phyloP scores from a whole-genome alignment of 1,140 invertebrate species.

The Andrena cerasifolii region DNA sequence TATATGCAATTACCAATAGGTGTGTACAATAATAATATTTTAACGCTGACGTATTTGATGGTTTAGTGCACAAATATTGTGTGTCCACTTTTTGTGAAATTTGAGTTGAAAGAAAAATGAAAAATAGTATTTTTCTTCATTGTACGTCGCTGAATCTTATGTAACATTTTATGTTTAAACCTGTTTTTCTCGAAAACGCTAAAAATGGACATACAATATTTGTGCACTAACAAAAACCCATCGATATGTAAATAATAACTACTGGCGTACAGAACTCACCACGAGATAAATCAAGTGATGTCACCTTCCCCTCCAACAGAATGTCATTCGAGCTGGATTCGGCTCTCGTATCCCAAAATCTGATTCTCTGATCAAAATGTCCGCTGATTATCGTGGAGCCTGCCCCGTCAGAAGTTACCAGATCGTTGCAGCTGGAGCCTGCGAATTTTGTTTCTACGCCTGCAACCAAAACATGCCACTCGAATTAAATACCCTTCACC shows the following conservation, averaged over 20 bases:
- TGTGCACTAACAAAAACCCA: too few species aligned
- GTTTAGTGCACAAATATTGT: too few species aligned
- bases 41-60: too few species aligned
- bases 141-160: too few species aligned
- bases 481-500: background rate
- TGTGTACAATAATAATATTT: too few species aligned
- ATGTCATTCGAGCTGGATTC: slow-evolving; percentile 92
- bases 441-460: slow-evolving; percentile 98
- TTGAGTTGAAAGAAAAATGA: too few species aligned
- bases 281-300: slow-evolving; percentile 95
- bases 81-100: too few species aligned
- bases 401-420: slow-evolving; percentile 93
- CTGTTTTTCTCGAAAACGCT: too few species aligned
- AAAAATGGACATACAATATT: too few species aligned
- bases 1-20: too few species aligned
- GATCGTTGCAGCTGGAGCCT: slow-evolving; percentile 97
- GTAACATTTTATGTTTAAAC: too few species aligned
- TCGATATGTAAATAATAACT: background rate
- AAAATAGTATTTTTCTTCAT: too few species aligned
- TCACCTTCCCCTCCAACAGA: slow-evolving; percentile 95
- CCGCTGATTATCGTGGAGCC: slow-evolving; percentile 97
- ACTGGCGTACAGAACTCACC: slow-evolving; percentile 84
- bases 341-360: slow-evolving; percentile 97
- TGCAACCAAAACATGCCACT: slow-evolving; percentile 77
- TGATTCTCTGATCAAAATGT: slow-evolving; percentile 98